Percentiles rank a stretch among this genome's conserved stretches.
Conservation (phyloP, 2,113 vertebrate species). For the Alligator mississippiensis region DNA sequence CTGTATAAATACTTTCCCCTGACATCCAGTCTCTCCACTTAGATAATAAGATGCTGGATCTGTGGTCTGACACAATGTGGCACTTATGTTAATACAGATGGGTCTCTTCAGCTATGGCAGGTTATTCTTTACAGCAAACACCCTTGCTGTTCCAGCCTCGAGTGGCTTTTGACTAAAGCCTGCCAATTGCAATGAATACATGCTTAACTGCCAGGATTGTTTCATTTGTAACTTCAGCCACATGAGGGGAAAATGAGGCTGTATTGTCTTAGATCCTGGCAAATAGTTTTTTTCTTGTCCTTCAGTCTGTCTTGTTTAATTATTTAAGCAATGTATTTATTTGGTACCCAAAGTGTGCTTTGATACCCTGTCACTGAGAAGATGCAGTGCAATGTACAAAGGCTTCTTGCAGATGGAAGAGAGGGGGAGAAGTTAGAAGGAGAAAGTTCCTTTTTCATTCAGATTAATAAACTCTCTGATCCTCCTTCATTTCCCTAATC, state of each 20-base stretch:
- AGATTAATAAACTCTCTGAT: background rate
- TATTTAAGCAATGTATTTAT: background rate
- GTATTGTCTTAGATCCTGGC: background rate
- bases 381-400: background rate
- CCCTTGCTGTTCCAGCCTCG: background rate
- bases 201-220: background rate
- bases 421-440: background rate
- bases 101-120: background rate
- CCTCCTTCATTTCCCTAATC: background rate
- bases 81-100: background rate
- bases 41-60: no score
- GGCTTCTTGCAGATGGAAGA: background rate
- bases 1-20: no score
- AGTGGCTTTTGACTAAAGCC: background rate
- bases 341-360: background rate
- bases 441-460: no score
- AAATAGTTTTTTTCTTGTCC: background rate
- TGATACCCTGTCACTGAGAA: background rate
- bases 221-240: background rate
- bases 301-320: background rate
- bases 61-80: no score
- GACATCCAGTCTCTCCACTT: no score
- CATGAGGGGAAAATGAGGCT: background rate
- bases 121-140: background rate
- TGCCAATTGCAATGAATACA: background rate